Percentiles rank a stretch among this genome's conserved stretches.
These are phyloP conservation scores for Brachypteracias leptosomus DNA, from an alignment of 2,113 vertebrate genomes.

Conservation along the genomic window DNA sequence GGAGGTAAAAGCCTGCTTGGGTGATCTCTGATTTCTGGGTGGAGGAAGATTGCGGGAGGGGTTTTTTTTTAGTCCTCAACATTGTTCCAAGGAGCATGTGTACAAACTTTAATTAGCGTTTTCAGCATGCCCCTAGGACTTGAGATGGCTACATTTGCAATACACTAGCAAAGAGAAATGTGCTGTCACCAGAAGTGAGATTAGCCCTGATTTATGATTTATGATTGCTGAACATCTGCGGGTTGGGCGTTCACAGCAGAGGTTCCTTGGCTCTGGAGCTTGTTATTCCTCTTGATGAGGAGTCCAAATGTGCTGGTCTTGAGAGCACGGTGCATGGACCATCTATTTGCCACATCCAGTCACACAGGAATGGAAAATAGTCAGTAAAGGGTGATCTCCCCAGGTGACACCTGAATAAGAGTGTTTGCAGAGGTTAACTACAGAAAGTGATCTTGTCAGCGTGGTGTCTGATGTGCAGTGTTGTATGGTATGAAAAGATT, in stretches of 20 bases:
- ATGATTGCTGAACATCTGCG: conserved; percentile 5
- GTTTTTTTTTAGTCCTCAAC: background rate
- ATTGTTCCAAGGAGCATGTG: background rate
- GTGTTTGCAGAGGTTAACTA: background rate
- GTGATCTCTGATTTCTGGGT: background rate
- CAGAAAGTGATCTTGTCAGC: background rate
- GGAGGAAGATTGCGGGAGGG: background rate
- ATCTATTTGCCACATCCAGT: background rate
- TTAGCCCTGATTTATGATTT: background rate
- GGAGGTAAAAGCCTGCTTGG: background rate
- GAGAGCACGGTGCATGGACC: background rate
- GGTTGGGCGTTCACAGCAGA: background rate
- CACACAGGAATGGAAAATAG: background rate
- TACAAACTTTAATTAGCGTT: background rate
- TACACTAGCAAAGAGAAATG: background rate
- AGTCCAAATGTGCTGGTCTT: background rate
- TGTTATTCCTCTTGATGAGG: background rate
- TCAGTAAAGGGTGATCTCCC: background rate
- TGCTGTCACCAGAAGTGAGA: background rate
- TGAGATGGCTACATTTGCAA: background rate
- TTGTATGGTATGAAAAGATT: background rate
- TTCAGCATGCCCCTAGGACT: background rate
- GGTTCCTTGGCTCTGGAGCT: background rate
- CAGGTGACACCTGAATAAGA: background rate
- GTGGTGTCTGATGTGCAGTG: rapidly evolving